Conservation (phyloP, 1,140 invertebrate genomes). For the Muscidifurax raptorellus region DNA sequence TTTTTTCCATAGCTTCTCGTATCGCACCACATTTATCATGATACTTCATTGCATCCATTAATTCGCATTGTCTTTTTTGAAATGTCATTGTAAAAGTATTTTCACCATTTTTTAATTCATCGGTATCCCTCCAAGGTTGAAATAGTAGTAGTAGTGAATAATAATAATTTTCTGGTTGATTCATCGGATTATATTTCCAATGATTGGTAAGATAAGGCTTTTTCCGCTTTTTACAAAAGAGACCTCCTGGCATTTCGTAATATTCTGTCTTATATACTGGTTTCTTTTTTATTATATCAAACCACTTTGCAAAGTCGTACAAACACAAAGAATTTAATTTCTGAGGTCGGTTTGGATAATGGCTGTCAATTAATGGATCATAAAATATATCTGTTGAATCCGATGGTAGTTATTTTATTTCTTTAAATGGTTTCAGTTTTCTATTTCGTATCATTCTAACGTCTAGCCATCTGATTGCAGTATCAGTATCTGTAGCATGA, state of each 20-base stretch:
- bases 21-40: constrained; percentile 49
- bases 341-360: constrained; percentile 58
- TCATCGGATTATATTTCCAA: constrained; percentile 52
- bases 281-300: constrained; percentile 52
- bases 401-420: constrained; percentile 57
- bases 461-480: constrained; percentile 67
- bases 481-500: constrained; percentile 64
- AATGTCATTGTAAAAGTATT: constrained; percentile 52
- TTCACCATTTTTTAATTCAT: constrained; percentile 48
- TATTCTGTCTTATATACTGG: constrained; percentile 34
- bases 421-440: constrained; percentile 59
- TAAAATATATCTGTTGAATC: constrained; percentile 60
- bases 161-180: constrained; percentile 53
- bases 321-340: constrained; percentile 49
- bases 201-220: constrained; percentile 54
- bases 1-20: constrained; percentile 46
- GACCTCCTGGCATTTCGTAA: constrained; percentile 29
- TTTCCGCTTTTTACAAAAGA: constrained; percentile 55
- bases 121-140: constrained; percentile 53
- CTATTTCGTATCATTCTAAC: constrained; percentile 60
- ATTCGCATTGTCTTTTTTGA: constrained; percentile 14
- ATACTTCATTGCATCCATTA: constrained; percentile 53
- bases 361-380: constrained; percentile 56
- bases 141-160: constrained; percentile 55
- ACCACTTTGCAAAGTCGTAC: constrained; percentile 58